Base-by-base conservation (phyloP, 23 tunicate genomes). In the Trididemnum nubilum region DNA sequence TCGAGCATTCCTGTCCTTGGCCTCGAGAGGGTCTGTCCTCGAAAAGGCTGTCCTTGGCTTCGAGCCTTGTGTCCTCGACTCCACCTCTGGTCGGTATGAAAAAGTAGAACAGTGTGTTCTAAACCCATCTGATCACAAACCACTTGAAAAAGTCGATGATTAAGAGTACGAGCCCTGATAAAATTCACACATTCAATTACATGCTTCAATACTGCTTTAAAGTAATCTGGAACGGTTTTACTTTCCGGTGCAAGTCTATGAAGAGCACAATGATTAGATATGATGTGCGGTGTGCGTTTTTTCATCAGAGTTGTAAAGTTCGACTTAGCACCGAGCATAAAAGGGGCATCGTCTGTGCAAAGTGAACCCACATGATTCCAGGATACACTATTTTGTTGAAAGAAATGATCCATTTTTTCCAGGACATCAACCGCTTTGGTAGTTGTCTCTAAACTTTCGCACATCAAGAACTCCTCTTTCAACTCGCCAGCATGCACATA, bases 401-500 rank as follows among this genome's bases (percentile, higher is more conserved):
- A 73, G 32, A 73, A 73, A 39, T 38, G 9, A 27, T 73, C 58
- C 57, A 38, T 38, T 38, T 38, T 38, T 73, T 73, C 58, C 58
- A 73, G 3, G 29, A 73, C 58, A 73, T 73, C 78, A 38, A 40
- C 78, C 31, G 58, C 78, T 73, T 73, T 73, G 31, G 58, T 73
- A 4, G 78, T 73, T 12, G 78, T 73, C 78, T 73, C 30, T 9
- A 73, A 73, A 73, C 58, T 40, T 40, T 73, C 58, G 30, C 78
- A 37, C 28, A 38, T 38, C 31, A 73, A 40, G 30, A 73, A 73
- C 58, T 73, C 78, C 31, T 73, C 78, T 39, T 73, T 73, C 31
- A 73, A 38, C 78, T 73, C 58, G 33, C 78, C 78, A 73, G 57
- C 57, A 40, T 73, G 57, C 58, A 37, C 78, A 40, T 39, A 73